These are phyloP conservation scores for Xerus inauris DNA, from an alignment of 2,113 vertebrate species.

Conservation along the genomic window DNA sequence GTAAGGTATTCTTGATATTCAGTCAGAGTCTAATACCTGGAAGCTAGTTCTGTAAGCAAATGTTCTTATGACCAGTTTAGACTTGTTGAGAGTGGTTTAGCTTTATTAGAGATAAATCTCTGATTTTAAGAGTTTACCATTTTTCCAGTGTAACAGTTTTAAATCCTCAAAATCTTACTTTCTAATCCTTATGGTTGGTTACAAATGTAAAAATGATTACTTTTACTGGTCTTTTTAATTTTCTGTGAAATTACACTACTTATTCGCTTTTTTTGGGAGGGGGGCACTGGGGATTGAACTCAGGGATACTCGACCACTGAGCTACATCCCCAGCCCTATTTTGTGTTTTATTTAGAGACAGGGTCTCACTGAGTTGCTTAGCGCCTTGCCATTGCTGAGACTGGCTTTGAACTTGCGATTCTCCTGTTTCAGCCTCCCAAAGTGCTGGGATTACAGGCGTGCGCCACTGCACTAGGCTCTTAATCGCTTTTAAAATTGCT, in stretches of 20 bases:
- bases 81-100: not conserved
- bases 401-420: too few species aligned
- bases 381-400: too few species aligned
- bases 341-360: too few species aligned
- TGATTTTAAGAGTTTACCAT: constrained; percentile 33
- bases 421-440: too few species aligned
- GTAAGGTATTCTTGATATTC: not conserved
- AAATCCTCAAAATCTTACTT: constrained; percentile 41
- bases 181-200: not conserved
- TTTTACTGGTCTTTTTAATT: constrained; percentile 58
- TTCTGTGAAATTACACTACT: not conserved
- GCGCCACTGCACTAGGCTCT: too few species aligned
- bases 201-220: constrained; percentile 29
- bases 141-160: constrained; percentile 23
- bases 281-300: too few species aligned
- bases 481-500: constrained; percentile 45
- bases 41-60: not conserved
- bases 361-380: too few species aligned
- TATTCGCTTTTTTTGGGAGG: too few species aligned
- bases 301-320: too few species aligned
- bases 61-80: not conserved
- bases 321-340: too few species aligned
- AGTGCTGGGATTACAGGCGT: too few species aligned
- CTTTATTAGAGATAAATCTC: not conserved
- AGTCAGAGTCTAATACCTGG: not conserved